Evolutionary conservation across 35 echinoderm and acorn worm genomes (phyloP).

Genomic region (Heliocidaris tuberculata): DNA sequence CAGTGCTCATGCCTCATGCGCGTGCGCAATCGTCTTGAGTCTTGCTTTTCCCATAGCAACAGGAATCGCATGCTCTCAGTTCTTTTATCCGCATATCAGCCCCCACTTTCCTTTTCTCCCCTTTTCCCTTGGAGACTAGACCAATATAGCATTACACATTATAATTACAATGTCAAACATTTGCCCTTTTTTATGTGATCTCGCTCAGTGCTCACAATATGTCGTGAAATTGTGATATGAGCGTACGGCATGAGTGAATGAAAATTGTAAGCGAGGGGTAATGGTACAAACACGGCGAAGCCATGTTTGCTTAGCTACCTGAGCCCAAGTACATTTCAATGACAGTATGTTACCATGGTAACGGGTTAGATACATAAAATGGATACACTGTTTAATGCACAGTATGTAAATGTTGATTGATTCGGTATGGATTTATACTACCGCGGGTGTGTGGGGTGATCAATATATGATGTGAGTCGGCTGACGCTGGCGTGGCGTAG

Average conservation of each 20-base stretch:
- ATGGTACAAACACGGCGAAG: not conserved
- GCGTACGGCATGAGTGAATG: not conserved
- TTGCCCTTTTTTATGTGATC: not conserved
- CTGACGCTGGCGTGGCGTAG: not conserved
- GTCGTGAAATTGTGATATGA: not conserved
- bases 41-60: not conserved
- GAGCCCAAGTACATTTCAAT: not conserved
- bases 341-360: not conserved
- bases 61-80: not conserved
- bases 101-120: not conserved
- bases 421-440: not conserved
- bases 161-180: not conserved
- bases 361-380: not conserved
- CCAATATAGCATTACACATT: not conserved
- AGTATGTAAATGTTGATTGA: no score
- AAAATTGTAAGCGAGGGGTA: not conserved
- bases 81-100: not conserved
- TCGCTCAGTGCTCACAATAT: not conserved
- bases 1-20: not conserved
- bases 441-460: not conserved
- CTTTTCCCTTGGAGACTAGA: not conserved
- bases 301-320: constrained; percentile 10
- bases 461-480: not conserved
- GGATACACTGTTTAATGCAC: not conserved
- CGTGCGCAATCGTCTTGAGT: constrained; percentile 6